Evolutionary conservation across 1,140 invertebrate genomes (phyloP), one percentile per base, ranked within the genome.

Genomic region (Chlorops oryzae): DNA sequence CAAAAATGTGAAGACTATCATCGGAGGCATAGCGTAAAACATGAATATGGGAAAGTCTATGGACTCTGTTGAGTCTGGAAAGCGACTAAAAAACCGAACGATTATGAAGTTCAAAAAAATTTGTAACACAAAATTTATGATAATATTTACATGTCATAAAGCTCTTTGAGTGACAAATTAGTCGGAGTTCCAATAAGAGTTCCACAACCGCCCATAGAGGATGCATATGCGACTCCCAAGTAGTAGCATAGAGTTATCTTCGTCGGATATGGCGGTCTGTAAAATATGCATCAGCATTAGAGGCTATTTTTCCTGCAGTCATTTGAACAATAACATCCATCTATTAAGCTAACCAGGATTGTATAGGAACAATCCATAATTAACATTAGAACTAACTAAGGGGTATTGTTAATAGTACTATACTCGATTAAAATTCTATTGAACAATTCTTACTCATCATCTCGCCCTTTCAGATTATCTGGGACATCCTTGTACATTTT

Each of bases 131-230:
- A 9, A 39, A 39, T 13, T 39, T 39, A 39, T 7, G 18, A 39
- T 21, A 32, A 32, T 69, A 84, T n/a, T n/a, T n/a, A n/a, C 78
- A 65, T 70, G 55, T 85, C 81, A 42, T 79, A 78, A 44, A 84
- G 80, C 9, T 81, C 85, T 63, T 86, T 87, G 52, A 90, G 81
- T 1, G 89, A 84, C 6, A 92, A 77, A 73, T 94, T 93, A n/a
- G 89, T 88, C 2, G 82, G 85, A 1, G 88, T 90, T 2, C 90
- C 90, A 1, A 90, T 89, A 2, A 94, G 67, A 0, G 87, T 89
- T 0, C 85, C 85, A 27, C 83, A 85, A 3, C 91, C 91, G 2
- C 90, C 90, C n/a, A 88, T 74, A 0, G 78, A 80, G 0, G 89
- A 80, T 0, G 88, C 80, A 61, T 90, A 92, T 2, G 86, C 86